Evolutionary conservation across 2,888 invertebrate genomes (phyloP), one percentile per base, ranked within the genome.

Genomic region (Achlya flavicornis): DNA sequence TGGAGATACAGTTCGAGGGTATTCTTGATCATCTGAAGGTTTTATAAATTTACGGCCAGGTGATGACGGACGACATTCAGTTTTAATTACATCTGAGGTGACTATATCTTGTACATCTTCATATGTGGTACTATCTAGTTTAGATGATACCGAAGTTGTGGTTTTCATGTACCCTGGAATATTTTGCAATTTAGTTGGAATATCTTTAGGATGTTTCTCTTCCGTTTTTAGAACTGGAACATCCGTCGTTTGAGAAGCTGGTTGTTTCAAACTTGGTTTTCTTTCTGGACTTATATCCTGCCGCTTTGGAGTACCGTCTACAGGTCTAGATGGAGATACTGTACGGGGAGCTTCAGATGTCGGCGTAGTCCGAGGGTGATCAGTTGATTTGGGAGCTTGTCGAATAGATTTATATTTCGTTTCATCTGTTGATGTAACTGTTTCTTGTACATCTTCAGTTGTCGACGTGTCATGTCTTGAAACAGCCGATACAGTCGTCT

Each of bases 401-500:
- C 60, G 10, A 19, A 41, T 41, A 4, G 60, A 43, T 33, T 65
- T 57, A 41, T 68, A 38, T 57, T 65, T 67, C 7, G 63, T 63
- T 57, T 76, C 67, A 3, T 16, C 67, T 1, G 64, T 64, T 59
- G 70, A 66, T 33, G 60, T 63, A 32, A 62, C 66, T 5, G 58
- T 69, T 8, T 74, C 70, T 57, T 74, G 64, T 62, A 69, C 58
- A 64, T 74, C 68, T 59, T 81, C 71, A 26, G 66, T 67, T 19
- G 66, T 72, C 53, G 63, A 57, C 12, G 67, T 69, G 48, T 77
- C 74, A 48, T 66, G 64, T 46, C 73, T 73, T 4, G 75, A 67
- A 14, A 68, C 71, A 5, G 70, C 60, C 35, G 74, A 71, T 57
- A 69, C 70, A 38, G 70, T 74, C 7, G 71, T 69, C 57, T 71